Evolutionary conservation across 2,113 vertebrate species (phyloP), one percentile per base, ranked within the genome.

Genomic region (Cephalopholis sonnerati): DNA sequence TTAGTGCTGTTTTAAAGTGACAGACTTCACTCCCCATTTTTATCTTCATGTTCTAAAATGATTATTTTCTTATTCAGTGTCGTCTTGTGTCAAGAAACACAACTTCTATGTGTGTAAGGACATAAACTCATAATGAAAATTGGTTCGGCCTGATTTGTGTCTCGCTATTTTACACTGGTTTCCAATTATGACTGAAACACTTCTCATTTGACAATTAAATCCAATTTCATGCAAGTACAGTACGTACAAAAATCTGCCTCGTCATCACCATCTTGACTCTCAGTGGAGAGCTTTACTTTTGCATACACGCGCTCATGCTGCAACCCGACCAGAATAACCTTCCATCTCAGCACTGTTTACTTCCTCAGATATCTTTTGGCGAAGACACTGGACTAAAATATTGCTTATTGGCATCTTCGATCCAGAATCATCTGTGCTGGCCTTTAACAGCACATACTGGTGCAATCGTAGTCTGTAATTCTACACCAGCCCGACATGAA

Each of bases 391-490:
- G 83, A 61, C 16, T 61, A 74, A 83, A 83, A 83, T 62, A 79
- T 61, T 5, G 20, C 4, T 69, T 46, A 39, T 74, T 50, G 69
- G 74, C 78, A 81, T 76, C 65, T 80, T 82, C 64, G 4, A 2
- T 89, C 87, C 86, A 76, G 79, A 89, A 82, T 82, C 25, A 87
- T 85, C 86, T 9, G 54, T 0, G 51, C 15, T 82, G 89, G 88
- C 91, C 90, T 88, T 91, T 89, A 63, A 64, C 59, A 22, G 76
- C 50, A 16, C 67, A 44, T 71, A 66, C 32, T 59, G 82, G 68
- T 36, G 67, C 48, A 70, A 73, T 44, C 53, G 79, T 68, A 20
- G 79, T 74, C 85, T 88, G 90, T 73, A 81, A 91, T 78, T 82
- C 87, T 67, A 81, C 87, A 86, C 89, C 82, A 25, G 82, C 55